Evolutionary conservation across 2,797 vertebrate genomes (phyloP).

Genomic region (Mormyrops boulengeri): DNA sequence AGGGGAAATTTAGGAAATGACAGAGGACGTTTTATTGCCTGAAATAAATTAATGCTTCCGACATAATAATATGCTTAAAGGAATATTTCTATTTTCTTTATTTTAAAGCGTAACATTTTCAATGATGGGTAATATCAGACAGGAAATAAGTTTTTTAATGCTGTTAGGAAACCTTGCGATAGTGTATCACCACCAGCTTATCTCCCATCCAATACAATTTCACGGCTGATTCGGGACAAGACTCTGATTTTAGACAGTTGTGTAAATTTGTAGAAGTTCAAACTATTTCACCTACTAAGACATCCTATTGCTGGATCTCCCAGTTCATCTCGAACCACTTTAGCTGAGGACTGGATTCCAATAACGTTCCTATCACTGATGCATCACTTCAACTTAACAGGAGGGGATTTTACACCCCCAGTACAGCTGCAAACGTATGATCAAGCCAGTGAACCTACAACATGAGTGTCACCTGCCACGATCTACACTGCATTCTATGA

Average conservation of each 20-base stretch:
- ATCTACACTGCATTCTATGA: not conserved
- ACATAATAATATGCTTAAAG: slow-evolving; percentile 5
- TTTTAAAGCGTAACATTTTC: not conserved
- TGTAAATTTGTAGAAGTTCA: slow-evolving; percentile 32
- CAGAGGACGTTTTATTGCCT: not conserved
- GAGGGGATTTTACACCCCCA: slow-evolving; percentile 31
- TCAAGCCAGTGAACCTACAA: slow-evolving; percentile 16
- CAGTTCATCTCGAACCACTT: slow-evolving; percentile 43
- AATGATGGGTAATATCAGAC: not conserved
- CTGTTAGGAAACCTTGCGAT: slow-evolving; percentile 22
- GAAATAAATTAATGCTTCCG: not conserved
- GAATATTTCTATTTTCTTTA: not conserved
- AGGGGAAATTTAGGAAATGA: not conserved
- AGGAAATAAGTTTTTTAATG: slow-evolving; percentile 34
- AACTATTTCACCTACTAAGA: slow-evolving; percentile 45
- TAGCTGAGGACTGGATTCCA: slow-evolving; percentile 36
- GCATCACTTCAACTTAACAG: slow-evolving; percentile 41
- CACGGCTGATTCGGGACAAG: slow-evolving; percentile 44
- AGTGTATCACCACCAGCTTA: slow-evolving; percentile 34
- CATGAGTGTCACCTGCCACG: not conserved
- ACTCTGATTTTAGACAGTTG: slow-evolving; percentile 35
- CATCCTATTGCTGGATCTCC: slow-evolving; percentile 45
- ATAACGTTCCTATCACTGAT: slow-evolving; percentile 39
- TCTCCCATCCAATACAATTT: slow-evolving; percentile 46
- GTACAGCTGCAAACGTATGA: slow-evolving; percentile 30